Evolutionary conservation across 2,113 vertebrate species (phyloP).

Genomic region (Scophthalmus maximus): DNA sequence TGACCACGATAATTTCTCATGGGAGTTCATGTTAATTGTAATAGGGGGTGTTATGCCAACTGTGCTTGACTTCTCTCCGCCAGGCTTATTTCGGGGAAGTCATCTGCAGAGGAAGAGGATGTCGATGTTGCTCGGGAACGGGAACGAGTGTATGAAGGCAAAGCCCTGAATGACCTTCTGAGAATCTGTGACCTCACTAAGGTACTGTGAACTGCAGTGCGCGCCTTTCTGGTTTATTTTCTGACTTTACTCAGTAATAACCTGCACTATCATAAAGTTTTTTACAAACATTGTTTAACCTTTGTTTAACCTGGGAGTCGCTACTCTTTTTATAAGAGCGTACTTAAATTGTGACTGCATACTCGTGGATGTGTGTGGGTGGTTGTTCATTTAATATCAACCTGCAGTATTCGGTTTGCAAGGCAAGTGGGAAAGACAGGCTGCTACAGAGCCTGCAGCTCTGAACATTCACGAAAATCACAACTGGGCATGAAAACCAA

Average conservation of each 20-base stretch:
- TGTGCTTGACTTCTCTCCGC: constrained; percentile 17
- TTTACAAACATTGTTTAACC: background rate
- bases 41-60: constrained; percentile 45
- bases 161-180: constrained; percentile 89
- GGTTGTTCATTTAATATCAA: background rate
- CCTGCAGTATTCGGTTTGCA: background rate
- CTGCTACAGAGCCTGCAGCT: constrained; percentile 11
- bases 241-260: background rate
- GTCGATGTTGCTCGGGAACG: constrained; percentile 94
- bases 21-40: constrained; percentile 47
- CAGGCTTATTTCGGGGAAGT: constrained; percentile 85
- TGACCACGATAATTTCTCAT: constrained; percentile 57
- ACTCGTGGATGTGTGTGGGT: background rate
- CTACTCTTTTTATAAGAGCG: background rate
- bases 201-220: constrained; percentile 74
- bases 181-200: constrained; percentile 93
- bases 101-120: constrained; percentile 88
- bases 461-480: constrained; percentile 3
- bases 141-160: constrained; percentile 86
- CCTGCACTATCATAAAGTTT: background rate
- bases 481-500: constrained; percentile 7
- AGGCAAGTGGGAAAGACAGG: background rate
- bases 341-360: background rate
- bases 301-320: background rate
- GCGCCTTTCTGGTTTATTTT: background rate